A percentile compares a stretch with the other conserved stretches of the same genome.
phyloP scores from a whole-genome alignment of 2,113 vertebrate species.

The Nymphicus hollandicus region DNA sequence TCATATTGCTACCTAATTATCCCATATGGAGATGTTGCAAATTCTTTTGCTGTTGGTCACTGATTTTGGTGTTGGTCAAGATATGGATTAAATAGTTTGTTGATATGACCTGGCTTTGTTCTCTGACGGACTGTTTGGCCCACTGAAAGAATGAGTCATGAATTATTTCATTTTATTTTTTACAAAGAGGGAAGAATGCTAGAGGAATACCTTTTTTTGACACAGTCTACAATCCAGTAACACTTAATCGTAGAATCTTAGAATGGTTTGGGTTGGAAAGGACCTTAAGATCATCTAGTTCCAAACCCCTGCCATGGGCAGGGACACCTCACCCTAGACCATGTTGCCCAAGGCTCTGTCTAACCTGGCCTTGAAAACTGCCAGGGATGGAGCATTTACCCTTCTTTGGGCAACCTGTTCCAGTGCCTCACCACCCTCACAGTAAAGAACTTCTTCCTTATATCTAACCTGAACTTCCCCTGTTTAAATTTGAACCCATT shows the following conservation, averaged over 20 bases:
- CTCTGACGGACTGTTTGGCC: background rate
- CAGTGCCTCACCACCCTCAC: background rate
- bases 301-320: background rate
- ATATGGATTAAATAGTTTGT: background rate
- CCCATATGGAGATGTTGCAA: background rate
- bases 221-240: background rate
- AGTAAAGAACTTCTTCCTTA: background rate
- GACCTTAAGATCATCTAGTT: background rate
- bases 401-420: background rate
- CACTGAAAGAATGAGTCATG: background rate
- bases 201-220: background rate
- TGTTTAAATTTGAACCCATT: background rate
- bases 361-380: background rate
- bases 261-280: background rate
- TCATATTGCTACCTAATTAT: background rate
- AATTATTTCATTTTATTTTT: background rate
- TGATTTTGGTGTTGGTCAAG: background rate
- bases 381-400: background rate
- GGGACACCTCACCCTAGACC: background rate
- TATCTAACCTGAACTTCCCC: background rate
- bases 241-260: background rate
- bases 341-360: background rate
- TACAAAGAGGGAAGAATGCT: background rate
- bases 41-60: slow-evolving; percentile 19
- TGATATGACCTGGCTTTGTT: background rate